These are phyloP conservation scores for Chelon labrosus DNA, from an alignment of 2,797 vertebrate genomes.

Conservation along the genomic window DNA sequence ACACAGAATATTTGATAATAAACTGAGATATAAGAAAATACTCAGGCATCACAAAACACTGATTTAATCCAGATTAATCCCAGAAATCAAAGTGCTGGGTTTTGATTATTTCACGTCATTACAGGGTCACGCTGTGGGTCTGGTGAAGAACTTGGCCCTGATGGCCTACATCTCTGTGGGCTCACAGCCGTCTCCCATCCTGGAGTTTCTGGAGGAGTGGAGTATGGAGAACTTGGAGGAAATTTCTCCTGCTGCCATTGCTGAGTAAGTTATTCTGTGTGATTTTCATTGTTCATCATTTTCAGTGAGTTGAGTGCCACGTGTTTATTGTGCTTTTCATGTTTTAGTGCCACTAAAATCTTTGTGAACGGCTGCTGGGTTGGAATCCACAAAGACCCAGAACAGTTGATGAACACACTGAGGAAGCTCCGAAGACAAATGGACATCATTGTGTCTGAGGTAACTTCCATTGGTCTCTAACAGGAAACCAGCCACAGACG, in stretches of 20 bases:
- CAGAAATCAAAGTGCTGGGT: too few relatives aligned
- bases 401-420: constrained; percentile 98
- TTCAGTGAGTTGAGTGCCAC: neutral
- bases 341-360: constrained; percentile 95
- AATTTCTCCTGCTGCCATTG: constrained; percentile 98
- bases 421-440: constrained; percentile 96
- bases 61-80: too few relatives aligned
- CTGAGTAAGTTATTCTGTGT: constrained; percentile 88
- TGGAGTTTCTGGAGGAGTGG: constrained; percentile 99
- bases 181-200: constrained; percentile 97
- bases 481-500: too few relatives aligned
- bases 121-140: constrained; percentile 98
- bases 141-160: constrained; percentile 97
- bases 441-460: constrained; percentile 99
- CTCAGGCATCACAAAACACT: too few relatives aligned
- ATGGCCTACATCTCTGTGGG: constrained; percentile 99
- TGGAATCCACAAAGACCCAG: constrained; percentile 98
- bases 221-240: constrained; percentile 99
- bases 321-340: neutral
- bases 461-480: constrained; percentile 52
- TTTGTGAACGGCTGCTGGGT: constrained; percentile 99
- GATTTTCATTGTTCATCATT: neutral
- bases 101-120: neutral
- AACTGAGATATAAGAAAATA: too few relatives aligned
- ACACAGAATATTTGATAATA: too few relatives aligned